Base-by-base conservation (phyloP, 2,888 invertebrate genomes). In the Eupithecia subfuscata region DNA sequence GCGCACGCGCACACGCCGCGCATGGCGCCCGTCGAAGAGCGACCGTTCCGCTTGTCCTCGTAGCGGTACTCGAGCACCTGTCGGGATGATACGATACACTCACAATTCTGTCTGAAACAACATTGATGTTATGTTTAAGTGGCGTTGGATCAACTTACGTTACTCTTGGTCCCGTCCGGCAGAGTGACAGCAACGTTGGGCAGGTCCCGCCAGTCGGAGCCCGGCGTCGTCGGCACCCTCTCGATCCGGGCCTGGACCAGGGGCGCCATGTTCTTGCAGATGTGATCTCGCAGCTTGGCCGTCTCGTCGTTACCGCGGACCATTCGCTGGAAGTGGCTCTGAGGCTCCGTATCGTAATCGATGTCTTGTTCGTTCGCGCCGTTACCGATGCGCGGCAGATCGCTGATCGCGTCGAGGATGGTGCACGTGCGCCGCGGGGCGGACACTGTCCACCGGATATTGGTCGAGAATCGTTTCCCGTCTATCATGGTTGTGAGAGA, bases 181-280 rank as follows among this genome's bases (percentile, higher is more conserved):
- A 98, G 92, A 48, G 95, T 90, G 0, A 97, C 95, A 5, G 95
- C 95, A 77, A 97, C 95, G 85, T 98, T 98, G 0, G 98, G 98
- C 40, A 98, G 92, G 89, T 98, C 98, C 67, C 98, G 95, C 98
- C 98, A 98, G 88, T 98, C 98, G 0, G 97, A 96, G 1, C 97
- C 98, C 0, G 96, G 96, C 4, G 95, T 94, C 0, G 96, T 95
- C 0, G 98, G 98, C 74, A 98, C 96, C 78, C 97, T 95, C 34
- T 95, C 91, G 86, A 98, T 97, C 74, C 98, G 95, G 0, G 97
- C 97, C 88, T 96, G 97, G 2, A 98, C 97, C 52, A 98, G 89
- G 0, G 97, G 96, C 48, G 97, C 96, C 97, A 98, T 97, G 84
- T 97, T 97, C 87, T 98, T 98, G 87, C 97, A 98, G 77, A 98